Base-by-base conservation (phyloP, 2,113 vertebrate genomes). In the Equus quagga region DNA sequence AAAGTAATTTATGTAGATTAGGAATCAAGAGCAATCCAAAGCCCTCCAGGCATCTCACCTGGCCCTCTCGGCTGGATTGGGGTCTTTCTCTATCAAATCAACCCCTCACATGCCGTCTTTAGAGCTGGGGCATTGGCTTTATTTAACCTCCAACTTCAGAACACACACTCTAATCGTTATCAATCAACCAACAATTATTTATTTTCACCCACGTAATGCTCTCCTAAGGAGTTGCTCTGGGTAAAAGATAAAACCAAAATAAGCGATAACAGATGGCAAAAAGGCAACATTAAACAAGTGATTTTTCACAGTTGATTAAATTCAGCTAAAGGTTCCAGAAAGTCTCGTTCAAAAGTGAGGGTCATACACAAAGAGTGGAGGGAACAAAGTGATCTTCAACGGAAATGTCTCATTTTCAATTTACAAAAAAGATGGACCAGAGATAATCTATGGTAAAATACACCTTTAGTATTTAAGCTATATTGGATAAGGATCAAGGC, bases 1-100 rank as follows among this genome's bases (percentile, higher is more conserved):
- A 91, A 96, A 98, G 92, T 92, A 97, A 98, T 98, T 98, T 98
- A 78, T 84, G 97, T 97, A 98, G 80, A 98, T 93, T 98, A 97
- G 85, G 91, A 98, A 98, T 97, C 91, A 70, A 31, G 96, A 84
- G 95, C 79, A 24, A 92, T 95, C 95, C 89, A 95, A 89, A 97
- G 87, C 91, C 96, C 90, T 96, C 56, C 72, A 98, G 94, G 96
- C 79, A 79, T 78, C 79, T 96, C 85, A 94, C 56, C 76, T 86
- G 46, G 1, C 7, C 89, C n/a, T 89, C 7, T 17, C 79, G 81
- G 49, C 69, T 28, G 31, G 19, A 89, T 70, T 67, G 80, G 49
- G 8, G 76, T 79, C 94, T 97, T 94, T 70, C 89, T 85, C 92
- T 96, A 79, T 72, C 94, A 98, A 93, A 98, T 90, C 94, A 95